Percentiles rank a stretch among this genome's conserved stretches.
These are phyloP conservation scores for Oncopodura yosiiana DNA, from an alignment of 1,140 invertebrate species.

Conservation along the genomic window DNA sequence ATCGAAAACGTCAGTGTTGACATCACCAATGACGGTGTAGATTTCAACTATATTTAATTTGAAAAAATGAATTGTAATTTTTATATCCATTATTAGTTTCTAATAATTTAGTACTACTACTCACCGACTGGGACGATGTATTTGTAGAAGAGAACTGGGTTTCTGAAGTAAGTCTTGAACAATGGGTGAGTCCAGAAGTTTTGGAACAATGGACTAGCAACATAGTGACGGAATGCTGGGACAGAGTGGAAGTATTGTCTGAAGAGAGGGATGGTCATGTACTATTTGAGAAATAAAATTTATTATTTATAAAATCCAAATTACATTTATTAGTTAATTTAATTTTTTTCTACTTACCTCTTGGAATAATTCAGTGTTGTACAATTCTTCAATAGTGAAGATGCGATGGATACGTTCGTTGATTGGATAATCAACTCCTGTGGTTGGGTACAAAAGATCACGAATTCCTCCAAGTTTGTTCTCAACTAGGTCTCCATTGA, in stretches of 20 bases:
- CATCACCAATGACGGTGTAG: no score
- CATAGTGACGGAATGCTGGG: constrained; percentile 19
- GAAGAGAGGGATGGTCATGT: constrained; percentile 27
- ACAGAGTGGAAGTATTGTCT: constrained; percentile 10
- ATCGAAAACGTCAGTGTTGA: no score
- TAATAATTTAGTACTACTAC: no score
- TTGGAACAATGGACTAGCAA: constrained; percentile 19
- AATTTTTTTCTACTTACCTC: no score
- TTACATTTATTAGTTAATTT: no score
- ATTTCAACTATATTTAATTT: no score
- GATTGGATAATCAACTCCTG: background rate
- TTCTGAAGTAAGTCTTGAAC: constrained; percentile 21
- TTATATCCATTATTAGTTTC: no score
- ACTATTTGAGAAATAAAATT: no score
- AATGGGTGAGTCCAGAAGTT: constrained; percentile 14
- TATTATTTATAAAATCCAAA: no score
- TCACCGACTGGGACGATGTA: constrained; percentile 21
- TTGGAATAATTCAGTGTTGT: constrained; percentile 18
- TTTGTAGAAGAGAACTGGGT: constrained; percentile 26
- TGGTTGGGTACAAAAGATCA: background rate
- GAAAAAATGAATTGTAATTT: no score
- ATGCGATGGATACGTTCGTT: background rate
- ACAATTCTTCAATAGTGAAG: constrained; percentile 17
- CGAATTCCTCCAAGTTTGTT: background rate
- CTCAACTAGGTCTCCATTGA: background rate